Evolutionary conservation across 2,888 invertebrate species (phyloP).

Genomic region (Cryptocheilus praepositus): DNA sequence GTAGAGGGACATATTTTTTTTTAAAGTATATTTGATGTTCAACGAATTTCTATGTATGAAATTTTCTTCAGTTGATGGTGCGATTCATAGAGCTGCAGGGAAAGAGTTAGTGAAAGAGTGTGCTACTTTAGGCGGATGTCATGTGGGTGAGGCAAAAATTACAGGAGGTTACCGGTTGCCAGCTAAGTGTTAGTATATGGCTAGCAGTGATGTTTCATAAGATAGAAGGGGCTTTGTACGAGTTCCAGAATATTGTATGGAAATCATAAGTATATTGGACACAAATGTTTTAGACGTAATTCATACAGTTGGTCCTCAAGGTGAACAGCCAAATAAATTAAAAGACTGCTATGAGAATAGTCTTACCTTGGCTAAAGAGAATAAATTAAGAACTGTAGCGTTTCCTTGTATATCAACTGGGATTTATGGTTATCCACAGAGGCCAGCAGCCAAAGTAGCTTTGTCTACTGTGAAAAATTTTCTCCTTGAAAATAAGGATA

Average conservation of each 20-base stretch:
- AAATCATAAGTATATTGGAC: background rate
- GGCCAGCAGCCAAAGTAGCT: conserved; percentile 86
- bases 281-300: conserved; percentile 82
- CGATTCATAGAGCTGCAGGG: conserved; percentile 91
- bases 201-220: background rate
- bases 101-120: conserved; percentile 83
- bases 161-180: conserved; percentile 89
- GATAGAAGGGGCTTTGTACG: background rate
- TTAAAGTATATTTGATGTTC: background rate
- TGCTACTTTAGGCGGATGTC: conserved; percentile 82
- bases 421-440: conserved; percentile 91
- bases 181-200: conserved; percentile 83
- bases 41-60: conserved; percentile 7
- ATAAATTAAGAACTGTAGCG: conserved; percentile 82
- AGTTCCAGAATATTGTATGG: background rate
- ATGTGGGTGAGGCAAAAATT: conserved; percentile 89
- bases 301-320: conserved; percentile 92
- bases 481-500: conserved; percentile 77
- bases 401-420: conserved; percentile 96
- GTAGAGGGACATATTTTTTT: conserved; percentile 65
- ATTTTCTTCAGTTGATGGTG: conserved; percentile 85
- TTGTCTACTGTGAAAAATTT: conserved; percentile 81
- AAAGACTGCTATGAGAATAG: conserved; percentile 83
- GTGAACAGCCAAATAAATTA: conserved; percentile 81
- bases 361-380: conserved; percentile 77